These are phyloP conservation scores for Pseudochirops corinnae DNA, from an alignment of 2,797 vertebrate genomes.

Conservation along the genomic window DNA sequence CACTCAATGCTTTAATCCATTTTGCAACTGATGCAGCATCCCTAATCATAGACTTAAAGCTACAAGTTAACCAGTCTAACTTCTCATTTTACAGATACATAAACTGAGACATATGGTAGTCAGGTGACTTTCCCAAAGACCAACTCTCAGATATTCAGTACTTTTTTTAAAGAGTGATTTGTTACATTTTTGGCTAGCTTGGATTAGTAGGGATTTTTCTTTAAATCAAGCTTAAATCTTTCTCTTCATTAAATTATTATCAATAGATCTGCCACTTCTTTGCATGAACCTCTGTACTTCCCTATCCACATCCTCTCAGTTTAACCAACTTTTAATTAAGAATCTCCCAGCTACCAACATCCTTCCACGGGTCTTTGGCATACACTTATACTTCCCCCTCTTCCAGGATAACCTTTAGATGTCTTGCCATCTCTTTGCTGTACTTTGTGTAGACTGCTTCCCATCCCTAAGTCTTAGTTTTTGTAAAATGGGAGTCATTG, in stretches of 20 bases:
- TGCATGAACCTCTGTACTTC: no score
- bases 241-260: no score
- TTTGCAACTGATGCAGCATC: not conserved
- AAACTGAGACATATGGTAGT: not conserved
- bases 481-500: not conserved
- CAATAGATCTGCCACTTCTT: no score
- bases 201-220: not conserved
- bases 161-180: not conserved
- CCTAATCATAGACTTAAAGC: not conserved
- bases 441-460: not conserved
- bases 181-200: not conserved
- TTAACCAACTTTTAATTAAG: not conserved
- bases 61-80: not conserved
- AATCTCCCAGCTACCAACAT: not conserved
- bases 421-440: not conserved
- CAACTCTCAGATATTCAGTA: no score
- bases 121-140: not conserved
- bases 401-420: not conserved
- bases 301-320: not conserved
- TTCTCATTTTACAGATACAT: not conserved
- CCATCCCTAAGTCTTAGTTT: not conserved
- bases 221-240: no score
- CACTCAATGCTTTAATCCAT: not conserved
- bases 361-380: not conserved
- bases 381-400: not conserved